These are phyloP conservation scores for Prionailurus viverrinus DNA, from an alignment of 2,113 vertebrate species.

Conservation along the genomic window DNA sequence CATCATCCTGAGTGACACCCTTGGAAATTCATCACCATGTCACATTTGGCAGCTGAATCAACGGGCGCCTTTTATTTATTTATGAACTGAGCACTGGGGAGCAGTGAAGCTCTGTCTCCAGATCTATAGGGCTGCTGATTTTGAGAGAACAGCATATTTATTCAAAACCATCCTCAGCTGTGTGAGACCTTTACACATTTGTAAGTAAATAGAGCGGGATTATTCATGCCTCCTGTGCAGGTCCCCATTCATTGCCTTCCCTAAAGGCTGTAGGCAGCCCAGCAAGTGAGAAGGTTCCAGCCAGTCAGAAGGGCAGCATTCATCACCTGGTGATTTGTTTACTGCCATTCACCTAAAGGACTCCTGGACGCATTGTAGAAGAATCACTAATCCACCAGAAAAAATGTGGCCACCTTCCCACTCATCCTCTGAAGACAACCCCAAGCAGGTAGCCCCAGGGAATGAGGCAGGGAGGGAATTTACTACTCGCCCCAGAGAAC, in stretches of 20 bases:
- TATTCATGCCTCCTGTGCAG: constrained; percentile 11
- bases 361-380: background rate
- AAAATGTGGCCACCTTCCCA: background rate
- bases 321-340: constrained; percentile 42
- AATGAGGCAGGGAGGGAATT: background rate
- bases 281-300: constrained; percentile 7
- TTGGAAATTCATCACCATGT: constrained; percentile 68
- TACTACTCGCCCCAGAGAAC: background rate
- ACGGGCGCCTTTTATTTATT: constrained; percentile 61
- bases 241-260: constrained; percentile 43
- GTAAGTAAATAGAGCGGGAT: constrained; percentile 67
- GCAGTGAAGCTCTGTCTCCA: constrained; percentile 6
- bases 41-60: constrained; percentile 68
- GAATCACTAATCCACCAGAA: constrained; percentile 26
- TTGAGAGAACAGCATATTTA: constrained; percentile 63
- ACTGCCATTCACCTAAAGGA: constrained; percentile 33
- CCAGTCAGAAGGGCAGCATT: constrained; percentile 15
- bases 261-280: background rate
- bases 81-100: constrained; percentile 71
- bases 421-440: background rate
- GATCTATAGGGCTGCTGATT: constrained; percentile 55
- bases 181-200: constrained; percentile 67
- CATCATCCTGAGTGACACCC: constrained; percentile 67
- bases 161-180: constrained; percentile 69
- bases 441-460: background rate